phyloP scores from a whole-genome alignment of 2,888 invertebrate species.

The Agrochola lota region DNA sequence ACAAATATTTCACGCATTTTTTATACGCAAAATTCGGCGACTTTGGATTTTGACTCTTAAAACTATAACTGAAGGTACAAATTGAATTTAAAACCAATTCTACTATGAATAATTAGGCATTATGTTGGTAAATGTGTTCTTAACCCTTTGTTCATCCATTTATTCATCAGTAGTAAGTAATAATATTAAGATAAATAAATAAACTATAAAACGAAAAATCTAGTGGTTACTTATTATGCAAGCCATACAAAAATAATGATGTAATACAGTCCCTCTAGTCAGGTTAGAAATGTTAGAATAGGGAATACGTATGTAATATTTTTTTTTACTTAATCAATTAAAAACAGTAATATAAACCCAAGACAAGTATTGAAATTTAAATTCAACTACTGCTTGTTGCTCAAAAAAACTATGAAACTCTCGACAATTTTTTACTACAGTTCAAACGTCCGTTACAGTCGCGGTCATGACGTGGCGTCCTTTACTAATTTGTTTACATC shows the following conservation, averaged over 20 bases:
- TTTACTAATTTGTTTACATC: too few species aligned
- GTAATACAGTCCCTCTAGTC: not conserved
- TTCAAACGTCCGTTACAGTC: too few species aligned
- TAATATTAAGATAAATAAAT: not conserved
- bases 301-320: too few species aligned
- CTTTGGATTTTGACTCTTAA: conserved; percentile 49
- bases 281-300: not conserved
- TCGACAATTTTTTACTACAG: too few species aligned
- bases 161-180: not conserved
- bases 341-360: too few species aligned
- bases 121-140: conserved; percentile 39
- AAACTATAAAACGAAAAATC: not conserved
- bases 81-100: conserved; percentile 42
- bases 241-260: not conserved
- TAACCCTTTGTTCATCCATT: conserved; percentile 34
- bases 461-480: too few species aligned
- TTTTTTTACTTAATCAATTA: too few species aligned
- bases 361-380: too few species aligned
- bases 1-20: not conserved
- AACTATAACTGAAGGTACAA: conserved; percentile 46
- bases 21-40: not conserved
- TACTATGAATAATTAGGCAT: conserved; percentile 16
- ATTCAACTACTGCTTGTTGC: too few species aligned
- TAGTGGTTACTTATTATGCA: conserved; percentile 1
- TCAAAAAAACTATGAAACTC: too few species aligned